Evolutionary conservation across 1,140 invertebrate genomes (phyloP), one percentile per base, ranked within the genome.

Genomic region (Drosophila mauritiana): DNA sequence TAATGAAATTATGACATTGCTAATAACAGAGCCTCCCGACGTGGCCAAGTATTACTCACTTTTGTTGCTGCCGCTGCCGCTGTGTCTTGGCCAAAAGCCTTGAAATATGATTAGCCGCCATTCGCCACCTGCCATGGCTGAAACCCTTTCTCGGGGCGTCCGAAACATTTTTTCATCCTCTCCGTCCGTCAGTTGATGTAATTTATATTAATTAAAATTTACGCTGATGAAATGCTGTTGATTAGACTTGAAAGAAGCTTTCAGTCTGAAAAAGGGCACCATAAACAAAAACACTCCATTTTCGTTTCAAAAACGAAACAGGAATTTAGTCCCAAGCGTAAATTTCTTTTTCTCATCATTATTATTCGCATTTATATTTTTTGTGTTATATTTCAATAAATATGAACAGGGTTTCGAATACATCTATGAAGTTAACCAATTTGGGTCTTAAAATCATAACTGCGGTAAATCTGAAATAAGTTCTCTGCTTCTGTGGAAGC

Each of bases 1-100:
- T 89, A 89, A 89, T 89, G 84, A 89, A 89, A 89, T 89, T 89
- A 89, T 89, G 84, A 89, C 84, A 84, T 84, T 89, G 84, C 83
- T 86, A 84, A 88, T 88, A 88, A 89, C 80, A 63, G 72, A 51
- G 83, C 80, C 72, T 69, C 36, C 48, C 79, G 42, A 55, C 78
- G 69, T 52, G 69, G 70, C 63, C 52, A 68, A 70, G 70, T 62
- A 62, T 80, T 81, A 57, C 57, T 70, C 54, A 45, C 36, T 64
- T 65, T 72, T 55, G 22, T 20, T 62, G 40, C 17, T 31, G 45
- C 27, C 22, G 34, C 31, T 56, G 20, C 27, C 4, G 3, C 45
- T 64, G 12, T 20, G 52, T 56, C 49, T 67, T 65, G 49, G 52
- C 59, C 59, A 46, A 46, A 74, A 78, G 67, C 63, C 70, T 68